These are phyloP conservation scores for Uria lomvia DNA, from an alignment of 2,113 vertebrate species.

Conservation along the genomic window DNA sequence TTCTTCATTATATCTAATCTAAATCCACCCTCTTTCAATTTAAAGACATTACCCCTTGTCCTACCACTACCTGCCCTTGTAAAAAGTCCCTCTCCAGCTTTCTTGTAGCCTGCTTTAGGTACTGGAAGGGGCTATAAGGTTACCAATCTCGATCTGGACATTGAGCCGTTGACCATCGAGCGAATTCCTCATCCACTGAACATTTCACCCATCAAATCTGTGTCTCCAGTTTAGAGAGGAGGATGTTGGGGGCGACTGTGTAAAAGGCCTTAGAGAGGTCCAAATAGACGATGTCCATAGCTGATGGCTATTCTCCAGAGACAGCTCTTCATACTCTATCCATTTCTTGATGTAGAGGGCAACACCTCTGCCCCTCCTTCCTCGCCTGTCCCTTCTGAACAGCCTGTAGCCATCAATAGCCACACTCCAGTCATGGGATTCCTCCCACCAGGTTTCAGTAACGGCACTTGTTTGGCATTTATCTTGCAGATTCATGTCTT, in stretches of 20 bases:
- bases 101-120: background rate
- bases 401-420: background rate
- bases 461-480: background rate
- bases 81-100: background rate
- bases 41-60: background rate
- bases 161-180: background rate
- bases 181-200: background rate
- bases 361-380: background rate
- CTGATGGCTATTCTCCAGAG: background rate
- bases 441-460: background rate
- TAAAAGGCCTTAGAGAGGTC: background rate
- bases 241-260: background rate
- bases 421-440: background rate
- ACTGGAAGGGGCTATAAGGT: background rate
- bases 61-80: background rate
- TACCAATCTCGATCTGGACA: background rate
- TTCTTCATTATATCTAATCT: background rate
- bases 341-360: background rate
- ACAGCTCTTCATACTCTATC: background rate
- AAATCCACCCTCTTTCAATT: background rate
- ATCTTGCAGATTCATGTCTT: background rate
- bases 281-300: background rate
- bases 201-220: background rate
- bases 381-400: background rate
- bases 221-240: background rate